These are phyloP conservation scores for Cydia pomonella DNA, from an alignment of 1,140 invertebrate genomes.

Conservation along the genomic window DNA sequence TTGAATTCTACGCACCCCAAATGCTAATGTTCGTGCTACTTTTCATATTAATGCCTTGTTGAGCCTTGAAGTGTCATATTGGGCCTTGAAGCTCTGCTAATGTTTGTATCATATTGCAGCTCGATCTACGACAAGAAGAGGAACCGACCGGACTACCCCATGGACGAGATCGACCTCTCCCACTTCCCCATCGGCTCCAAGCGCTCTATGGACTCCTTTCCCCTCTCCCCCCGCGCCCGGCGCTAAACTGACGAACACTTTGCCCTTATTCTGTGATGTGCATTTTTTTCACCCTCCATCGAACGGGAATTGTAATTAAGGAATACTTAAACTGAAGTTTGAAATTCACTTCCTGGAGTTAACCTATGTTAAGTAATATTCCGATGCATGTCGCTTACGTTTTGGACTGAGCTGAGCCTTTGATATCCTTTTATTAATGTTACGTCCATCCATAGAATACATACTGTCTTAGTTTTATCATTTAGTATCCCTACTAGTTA, in stretches of 20 bases:
- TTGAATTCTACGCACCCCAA: too few species aligned
- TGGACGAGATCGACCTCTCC: slow-evolving; percentile 74
- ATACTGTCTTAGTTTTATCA: neutral
- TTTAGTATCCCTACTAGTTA: neutral
- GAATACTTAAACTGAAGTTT: too few species aligned
- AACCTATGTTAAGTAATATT: neutral
- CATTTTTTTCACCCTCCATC: neutral
- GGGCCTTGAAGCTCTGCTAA: too few species aligned
- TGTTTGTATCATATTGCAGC: slow-evolving; percentile 43
- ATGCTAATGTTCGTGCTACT: too few species aligned
- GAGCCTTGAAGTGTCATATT: too few species aligned
- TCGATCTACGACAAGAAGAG: slow-evolving; percentile 69
- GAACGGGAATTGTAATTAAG: neutral
- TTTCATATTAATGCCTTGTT: too few species aligned
- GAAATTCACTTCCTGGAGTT: neutral
- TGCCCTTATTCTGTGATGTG: slow-evolving; percentile 19
- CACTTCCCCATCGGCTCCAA: slow-evolving; percentile 72
- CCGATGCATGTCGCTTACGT: neutral
- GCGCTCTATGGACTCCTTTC: slow-evolving; percentile 49
- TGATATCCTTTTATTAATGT: neutral
- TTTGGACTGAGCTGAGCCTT: neutral
- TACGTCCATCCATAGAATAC: neutral
- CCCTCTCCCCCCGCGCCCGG: slow-evolving; percentile 32
- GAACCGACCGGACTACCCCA: slow-evolving; percentile 67
- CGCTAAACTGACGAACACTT: slow-evolving; percentile 18